A percentile compares a stretch with the other conserved stretches of the same genome.
phyloP scores from a whole-genome alignment of 2,797 vertebrate species.

The Acanthiza pusilla region DNA sequence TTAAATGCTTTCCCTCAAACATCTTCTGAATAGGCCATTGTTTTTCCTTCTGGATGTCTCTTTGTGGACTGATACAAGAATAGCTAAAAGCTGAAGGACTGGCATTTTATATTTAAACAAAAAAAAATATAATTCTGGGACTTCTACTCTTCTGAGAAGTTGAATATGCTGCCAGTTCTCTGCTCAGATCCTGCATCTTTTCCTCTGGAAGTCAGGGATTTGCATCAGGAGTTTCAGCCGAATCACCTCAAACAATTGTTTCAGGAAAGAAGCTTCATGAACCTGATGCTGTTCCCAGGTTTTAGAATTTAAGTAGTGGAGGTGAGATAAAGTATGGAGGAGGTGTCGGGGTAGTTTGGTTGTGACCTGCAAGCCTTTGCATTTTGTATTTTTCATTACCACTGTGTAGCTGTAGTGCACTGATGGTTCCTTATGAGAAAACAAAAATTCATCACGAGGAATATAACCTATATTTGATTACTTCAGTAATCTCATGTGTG shows the following conservation, averaged over 20 bases:
- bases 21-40: slow-evolving; percentile 49
- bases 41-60: not conserved
- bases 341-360: not conserved
- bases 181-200: not conserved
- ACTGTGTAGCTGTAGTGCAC: accelerated
- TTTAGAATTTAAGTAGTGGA: not conserved
- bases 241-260: not conserved
- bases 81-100: slow-evolving; percentile 27
- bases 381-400: not conserved
- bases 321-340: not conserved
- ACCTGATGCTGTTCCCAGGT: not conserved
- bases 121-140: not conserved
- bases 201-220: not conserved
- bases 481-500: not conserved
- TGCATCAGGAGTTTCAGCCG: not conserved
- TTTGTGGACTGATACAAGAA: slow-evolving; percentile 39
- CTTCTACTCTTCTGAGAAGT: not conserved
- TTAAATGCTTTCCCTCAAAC: slow-evolving; percentile 21
- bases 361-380: not conserved
- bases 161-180: not conserved
- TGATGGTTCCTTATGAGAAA: not conserved
- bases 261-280: not conserved
- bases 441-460: accelerated
- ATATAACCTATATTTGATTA: accelerated
- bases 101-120: not conserved